phyloP scores from a whole-genome alignment of 2,797 vertebrate genomes.

The Novumbra hubbsi region DNA sequence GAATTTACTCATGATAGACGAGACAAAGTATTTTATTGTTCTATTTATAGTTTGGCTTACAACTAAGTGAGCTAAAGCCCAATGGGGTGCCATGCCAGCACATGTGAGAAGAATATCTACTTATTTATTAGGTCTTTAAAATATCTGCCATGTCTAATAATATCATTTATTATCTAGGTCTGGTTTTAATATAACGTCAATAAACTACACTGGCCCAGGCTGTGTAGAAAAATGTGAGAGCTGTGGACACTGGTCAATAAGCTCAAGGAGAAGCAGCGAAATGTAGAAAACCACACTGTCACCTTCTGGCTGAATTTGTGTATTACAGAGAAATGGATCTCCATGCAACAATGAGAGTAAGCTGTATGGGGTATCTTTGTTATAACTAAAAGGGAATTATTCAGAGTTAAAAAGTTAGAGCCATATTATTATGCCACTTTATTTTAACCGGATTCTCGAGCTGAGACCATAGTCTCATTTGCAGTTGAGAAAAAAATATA shows the following conservation, averaged over 20 bases:
- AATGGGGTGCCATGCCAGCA: constrained; percentile 25
- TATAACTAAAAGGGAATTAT: not conserved
- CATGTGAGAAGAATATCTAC: constrained; percentile 35
- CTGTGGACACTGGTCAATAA: constrained; percentile 33
- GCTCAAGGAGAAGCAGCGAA: not conserved
- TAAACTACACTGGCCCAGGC: constrained; percentile 17
- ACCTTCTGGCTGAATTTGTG: constrained; percentile 52
- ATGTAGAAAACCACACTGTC: constrained; percentile 61
- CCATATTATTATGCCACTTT: no score
- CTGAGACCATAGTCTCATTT: no score
- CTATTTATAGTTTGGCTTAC: constrained; percentile 61
- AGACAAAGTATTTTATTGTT: constrained; percentile 51
- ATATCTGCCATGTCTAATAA: constrained; percentile 53
- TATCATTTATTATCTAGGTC: constrained; percentile 51
- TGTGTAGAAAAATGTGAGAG: constrained; percentile 42
- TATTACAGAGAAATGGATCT: not conserved
- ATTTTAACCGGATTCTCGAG: no score
- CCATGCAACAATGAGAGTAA: not conserved
- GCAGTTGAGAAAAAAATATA: not conserved
- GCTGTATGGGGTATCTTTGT: not conserved
- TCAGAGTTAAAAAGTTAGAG: not conserved
- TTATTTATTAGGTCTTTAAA: constrained; percentile 53
- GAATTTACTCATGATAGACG: constrained; percentile 55
- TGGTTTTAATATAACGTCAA: constrained; percentile 43
- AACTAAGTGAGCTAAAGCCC: constrained; percentile 26